phyloP scores from a whole-genome alignment of 2,888 invertebrate genomes.

The Drosophila barbarae region DNA sequence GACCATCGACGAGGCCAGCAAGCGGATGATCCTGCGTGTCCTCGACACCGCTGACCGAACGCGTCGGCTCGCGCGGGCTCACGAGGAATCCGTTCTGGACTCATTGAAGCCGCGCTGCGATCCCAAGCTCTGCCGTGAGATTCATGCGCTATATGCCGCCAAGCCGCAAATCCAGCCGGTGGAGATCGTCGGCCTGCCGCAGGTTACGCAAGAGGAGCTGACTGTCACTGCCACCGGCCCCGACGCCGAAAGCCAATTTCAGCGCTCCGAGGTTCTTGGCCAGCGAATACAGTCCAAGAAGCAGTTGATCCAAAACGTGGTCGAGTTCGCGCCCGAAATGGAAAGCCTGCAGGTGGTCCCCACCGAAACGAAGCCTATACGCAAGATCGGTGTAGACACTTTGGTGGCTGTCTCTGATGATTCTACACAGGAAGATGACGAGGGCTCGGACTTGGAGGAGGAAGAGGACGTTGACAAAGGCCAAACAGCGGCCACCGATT shows the following conservation, averaged over 20 bases:
- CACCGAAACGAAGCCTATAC: neutral
- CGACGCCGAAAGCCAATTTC: slow-evolving; percentile 39
- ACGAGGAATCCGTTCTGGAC: neutral
- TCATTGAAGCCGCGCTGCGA: slow-evolving; percentile 37
- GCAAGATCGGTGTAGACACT: neutral
- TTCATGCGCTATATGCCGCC: slow-evolving; percentile 35
- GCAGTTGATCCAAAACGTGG: slow-evolving; percentile 51
- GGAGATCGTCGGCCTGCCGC: slow-evolving; percentile 54
- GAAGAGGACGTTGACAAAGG: neutral
- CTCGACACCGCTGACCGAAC: slow-evolving; percentile 63
- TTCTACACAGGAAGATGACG: neutral
- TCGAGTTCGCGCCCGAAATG: slow-evolving; percentile 62
- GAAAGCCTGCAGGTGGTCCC: slow-evolving; percentile 57
- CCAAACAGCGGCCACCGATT: neutral
- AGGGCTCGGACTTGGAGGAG: slow-evolving; percentile 1
- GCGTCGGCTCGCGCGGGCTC: neutral
- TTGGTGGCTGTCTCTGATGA: slow-evolving; percentile 7
- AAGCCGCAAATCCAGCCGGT: slow-evolving; percentile 21
- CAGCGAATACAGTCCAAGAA: slow-evolving; percentile 39
- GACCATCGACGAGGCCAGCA: slow-evolving; percentile 67
- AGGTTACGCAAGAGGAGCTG: slow-evolving; percentile 41
- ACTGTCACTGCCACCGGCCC: neutral
- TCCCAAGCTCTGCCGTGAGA: slow-evolving; percentile 21
- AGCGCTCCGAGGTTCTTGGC: slow-evolving; percentile 56
- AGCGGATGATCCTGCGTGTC: slow-evolving; percentile 62